phyloP scores from a whole-genome alignment of 2,888 invertebrate species.

The Halictus ligatus region DNA sequence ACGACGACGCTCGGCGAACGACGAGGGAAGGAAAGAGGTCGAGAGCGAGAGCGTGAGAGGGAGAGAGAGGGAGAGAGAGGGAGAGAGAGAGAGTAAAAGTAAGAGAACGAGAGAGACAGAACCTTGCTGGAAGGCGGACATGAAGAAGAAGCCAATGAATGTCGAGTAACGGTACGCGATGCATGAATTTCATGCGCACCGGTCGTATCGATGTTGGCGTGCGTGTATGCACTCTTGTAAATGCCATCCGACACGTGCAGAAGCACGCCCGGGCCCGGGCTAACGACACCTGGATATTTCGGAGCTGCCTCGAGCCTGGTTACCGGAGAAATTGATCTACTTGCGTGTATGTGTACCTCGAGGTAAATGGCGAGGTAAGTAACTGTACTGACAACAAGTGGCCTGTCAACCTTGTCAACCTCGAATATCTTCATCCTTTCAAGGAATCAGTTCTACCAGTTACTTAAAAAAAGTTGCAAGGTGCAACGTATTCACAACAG shows the following conservation, averaged over 20 bases:
- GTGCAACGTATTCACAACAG: not conserved
- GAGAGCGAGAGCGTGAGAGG: not conserved
- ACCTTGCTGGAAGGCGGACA: constrained; percentile 67
- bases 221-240: constrained; percentile 34
- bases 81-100: not conserved
- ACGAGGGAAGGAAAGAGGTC: not conserved
- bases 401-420: constrained; percentile 1
- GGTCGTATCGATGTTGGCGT: constrained; percentile 38
- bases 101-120: constrained; percentile 50
- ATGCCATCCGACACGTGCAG: constrained; percentile 50
- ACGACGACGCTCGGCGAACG: not conserved
- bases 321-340: constrained; percentile 7
- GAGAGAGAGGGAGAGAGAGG: not conserved
- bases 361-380: constrained; percentile 1
- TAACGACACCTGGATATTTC: constrained; percentile 24
- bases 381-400: constrained; percentile 6
- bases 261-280: constrained; percentile 8
- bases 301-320: not conserved
- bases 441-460: not conserved
- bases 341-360: constrained; percentile 4
- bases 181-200: constrained; percentile 75
- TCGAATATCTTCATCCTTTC: not conserved
- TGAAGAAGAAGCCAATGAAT: constrained; percentile 76
- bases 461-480: not conserved
- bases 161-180: constrained; percentile 78